These are phyloP conservation scores for Neopipo cinnamomea DNA, from an alignment of 2,113 vertebrate genomes.

Conservation along the genomic window DNA sequence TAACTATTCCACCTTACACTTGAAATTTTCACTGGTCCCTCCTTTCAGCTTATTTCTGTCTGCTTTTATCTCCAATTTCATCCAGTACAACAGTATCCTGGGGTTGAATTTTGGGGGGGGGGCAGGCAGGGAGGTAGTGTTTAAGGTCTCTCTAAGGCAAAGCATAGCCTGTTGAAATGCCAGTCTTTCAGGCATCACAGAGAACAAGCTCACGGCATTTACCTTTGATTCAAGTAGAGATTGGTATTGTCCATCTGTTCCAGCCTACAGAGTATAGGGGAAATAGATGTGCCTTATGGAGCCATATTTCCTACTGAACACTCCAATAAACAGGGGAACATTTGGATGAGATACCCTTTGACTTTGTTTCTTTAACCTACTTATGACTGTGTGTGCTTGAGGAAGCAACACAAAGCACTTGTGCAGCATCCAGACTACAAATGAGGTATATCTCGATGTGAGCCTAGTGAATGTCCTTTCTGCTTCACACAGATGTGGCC, in stretches of 20 bases:
- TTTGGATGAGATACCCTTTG: background rate
- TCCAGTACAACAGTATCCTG: fast-evolving
- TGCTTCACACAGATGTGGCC: background rate
- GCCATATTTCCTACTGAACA: background rate
- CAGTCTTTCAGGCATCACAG: background rate
- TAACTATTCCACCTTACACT: background rate
- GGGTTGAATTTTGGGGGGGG: background rate
- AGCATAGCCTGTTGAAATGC: background rate
- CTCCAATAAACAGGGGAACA: background rate
- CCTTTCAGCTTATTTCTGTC: background rate
- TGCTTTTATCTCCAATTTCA: background rate
- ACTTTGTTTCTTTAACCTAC: background rate
- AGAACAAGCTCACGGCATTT: background rate
- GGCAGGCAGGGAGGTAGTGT: too few relatives aligned
- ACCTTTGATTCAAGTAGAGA: background rate
- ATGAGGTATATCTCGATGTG: background rate
- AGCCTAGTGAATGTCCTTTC: background rate
- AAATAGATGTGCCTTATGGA: background rate
- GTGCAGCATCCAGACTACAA: background rate
- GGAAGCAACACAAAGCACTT: background rate
- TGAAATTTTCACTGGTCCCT: background rate
- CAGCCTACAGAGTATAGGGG: background rate
- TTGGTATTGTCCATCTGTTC: background rate
- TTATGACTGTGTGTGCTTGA: background rate
- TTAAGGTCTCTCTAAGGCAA: background rate